Evolutionary conservation across 2,888 invertebrate genomes (phyloP), one percentile per base, ranked within the genome.

Genomic region (Phania funesta): DNA sequence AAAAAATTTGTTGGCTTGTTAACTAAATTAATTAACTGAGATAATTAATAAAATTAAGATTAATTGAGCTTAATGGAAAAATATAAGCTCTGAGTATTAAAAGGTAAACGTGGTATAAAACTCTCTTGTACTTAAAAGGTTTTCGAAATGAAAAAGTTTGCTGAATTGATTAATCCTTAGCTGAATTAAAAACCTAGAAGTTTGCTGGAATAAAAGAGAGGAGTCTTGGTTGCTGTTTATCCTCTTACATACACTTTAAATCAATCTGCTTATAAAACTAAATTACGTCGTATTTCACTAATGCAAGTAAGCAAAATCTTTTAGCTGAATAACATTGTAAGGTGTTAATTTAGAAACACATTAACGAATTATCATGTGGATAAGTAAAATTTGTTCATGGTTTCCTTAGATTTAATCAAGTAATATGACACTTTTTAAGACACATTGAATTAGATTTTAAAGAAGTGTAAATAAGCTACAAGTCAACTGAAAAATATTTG

Each of bases 401-500:
- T 41, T 41, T 44, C 3, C 9, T 20, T 5, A 52, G 29, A 44
- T 54, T 20, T 68, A 54, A 41, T 68, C 54, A 16, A 29, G 54
- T 68, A 54, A 68, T 54, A 68, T 68, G 67, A 68, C 67, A 68
- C 67, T 68, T 68, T 44, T 22, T 41, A 22, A 22, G 54, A 20
- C 38, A 52, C 16, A 52, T 65, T 50, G 46, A 52, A 52, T 38
- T 13, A 52, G 24, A 52, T 52, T 38, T 67, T 26, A 67, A 67
- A 67, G 13, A 32, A 62, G 68, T 62, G 68, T 46, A 77, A 62
- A 62, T 54, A 62, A 70, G 52, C 29, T 62, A 38, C 35, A 44
- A 70, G 38, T 35, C 54, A 70, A 77, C 65, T 75, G 65, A 29
- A 65, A 65, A 73, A n/a, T 38, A 58, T 58, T 9, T 58, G 35